Conservation (phyloP, 2,888 invertebrate genomes). For the Electrophaes corylata region DNA sequence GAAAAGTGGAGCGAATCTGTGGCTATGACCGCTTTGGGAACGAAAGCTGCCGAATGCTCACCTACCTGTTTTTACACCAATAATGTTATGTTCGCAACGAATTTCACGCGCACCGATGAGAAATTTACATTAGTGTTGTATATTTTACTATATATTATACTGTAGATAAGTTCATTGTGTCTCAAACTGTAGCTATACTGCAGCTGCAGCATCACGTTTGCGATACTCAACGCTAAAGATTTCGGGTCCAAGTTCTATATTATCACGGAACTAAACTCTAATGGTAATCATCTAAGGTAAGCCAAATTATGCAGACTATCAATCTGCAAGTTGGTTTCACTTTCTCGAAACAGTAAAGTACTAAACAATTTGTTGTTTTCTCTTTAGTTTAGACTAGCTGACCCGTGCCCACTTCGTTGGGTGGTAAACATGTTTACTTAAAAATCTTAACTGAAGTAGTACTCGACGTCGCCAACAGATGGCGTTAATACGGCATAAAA, state of each 20-base stretch:
- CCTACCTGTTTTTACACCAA: slow-evolving; percentile 48
- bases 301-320: not conserved
- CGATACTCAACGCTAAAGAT: too few species aligned
- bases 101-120: slow-evolving; percentile 13
- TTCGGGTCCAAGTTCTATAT: too few species aligned
- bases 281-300: not conserved
- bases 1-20: slow-evolving; percentile 61
- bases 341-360: not conserved
- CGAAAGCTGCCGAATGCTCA: slow-evolving; percentile 56
- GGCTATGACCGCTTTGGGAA: slow-evolving; percentile 50
- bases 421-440: too few species aligned
- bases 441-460: too few species aligned
- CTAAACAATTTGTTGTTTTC: not conserved
- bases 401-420: too few species aligned
- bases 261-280: not conserved
- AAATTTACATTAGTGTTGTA: slow-evolving; percentile 13
- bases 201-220: too few species aligned
- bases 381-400: not conserved
- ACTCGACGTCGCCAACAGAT: too few species aligned
- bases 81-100: slow-evolving; percentile 35
- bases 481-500: too few species aligned
- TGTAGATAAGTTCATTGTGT: too few species aligned
- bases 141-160: too few species aligned
- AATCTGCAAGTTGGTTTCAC: not conserved
- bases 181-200: too few species aligned